These are phyloP conservation scores for Eueides isabella DNA, from an alignment of 1,140 invertebrate genomes.

Conservation along the genomic window DNA sequence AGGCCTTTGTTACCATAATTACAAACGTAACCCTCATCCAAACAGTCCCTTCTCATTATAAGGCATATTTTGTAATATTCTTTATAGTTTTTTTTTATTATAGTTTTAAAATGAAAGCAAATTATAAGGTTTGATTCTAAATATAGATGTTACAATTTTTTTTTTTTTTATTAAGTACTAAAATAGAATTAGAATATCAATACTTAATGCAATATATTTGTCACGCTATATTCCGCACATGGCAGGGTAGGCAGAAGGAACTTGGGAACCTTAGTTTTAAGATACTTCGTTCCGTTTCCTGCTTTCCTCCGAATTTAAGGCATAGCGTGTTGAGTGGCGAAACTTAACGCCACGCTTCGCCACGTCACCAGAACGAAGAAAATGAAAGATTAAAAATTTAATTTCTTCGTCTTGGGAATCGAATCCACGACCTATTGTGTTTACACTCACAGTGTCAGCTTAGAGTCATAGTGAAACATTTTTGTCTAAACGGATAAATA, in stretches of 20 bases:
- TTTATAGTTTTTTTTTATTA: slow-evolving; percentile 2
- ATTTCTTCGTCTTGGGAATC: not conserved
- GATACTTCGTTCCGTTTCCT: not conserved
- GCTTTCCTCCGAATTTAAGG: not conserved
- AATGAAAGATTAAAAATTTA: too few relatives aligned
- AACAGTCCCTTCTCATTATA: not conserved
- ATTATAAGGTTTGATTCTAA: not conserved
- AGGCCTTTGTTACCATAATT: slow-evolving; percentile 1
- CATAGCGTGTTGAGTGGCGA: not conserved
- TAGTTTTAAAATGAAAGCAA: not conserved
- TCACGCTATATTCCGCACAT: not conserved
- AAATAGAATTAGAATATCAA: too few relatives aligned
- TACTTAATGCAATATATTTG: too few relatives aligned
- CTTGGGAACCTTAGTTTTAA: not conserved
- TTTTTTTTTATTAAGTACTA: too few relatives aligned
- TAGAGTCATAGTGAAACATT: too few relatives aligned
- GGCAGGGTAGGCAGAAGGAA: not conserved
- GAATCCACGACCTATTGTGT: too few relatives aligned
- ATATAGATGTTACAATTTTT: not conserved
- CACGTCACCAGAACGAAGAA: too few relatives aligned
- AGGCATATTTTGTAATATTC: not conserved
- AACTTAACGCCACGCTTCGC: not conserved
- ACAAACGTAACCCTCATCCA: slow-evolving; percentile 4
- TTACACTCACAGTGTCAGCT: too few relatives aligned
- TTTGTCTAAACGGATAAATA: not conserved